Conservation (phyloP, 2,113 vertebrate genomes). For the Sminthopsis crassicaudata region DNA sequence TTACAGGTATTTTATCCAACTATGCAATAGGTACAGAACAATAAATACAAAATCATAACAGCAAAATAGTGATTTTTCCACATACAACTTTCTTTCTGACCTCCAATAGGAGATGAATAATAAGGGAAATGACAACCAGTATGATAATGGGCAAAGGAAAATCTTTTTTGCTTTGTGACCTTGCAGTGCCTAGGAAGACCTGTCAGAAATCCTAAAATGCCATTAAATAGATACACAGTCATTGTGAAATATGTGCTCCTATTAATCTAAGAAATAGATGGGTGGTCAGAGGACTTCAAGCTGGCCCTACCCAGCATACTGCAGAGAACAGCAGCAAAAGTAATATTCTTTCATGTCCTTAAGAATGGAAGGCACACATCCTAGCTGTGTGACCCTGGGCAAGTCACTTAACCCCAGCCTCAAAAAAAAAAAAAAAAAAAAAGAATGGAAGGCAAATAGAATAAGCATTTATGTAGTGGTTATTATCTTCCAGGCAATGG, state of each 20-base stretch:
- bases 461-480: background rate
- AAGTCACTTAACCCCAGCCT: no score
- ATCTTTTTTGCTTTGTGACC: background rate
- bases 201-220: background rate
- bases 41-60: background rate
- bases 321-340: background rate
- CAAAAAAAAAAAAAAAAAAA: no score
- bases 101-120: background rate
- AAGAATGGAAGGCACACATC: background rate
- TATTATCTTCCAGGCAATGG: background rate
- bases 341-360: background rate
- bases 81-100: background rate
- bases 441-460: background rate
- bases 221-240: background rate
- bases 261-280: background rate
- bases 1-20: background rate
- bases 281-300: background rate
- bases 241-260: background rate
- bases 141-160: background rate
- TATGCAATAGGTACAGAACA: background rate
- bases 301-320: background rate
- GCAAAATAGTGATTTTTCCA: background rate
- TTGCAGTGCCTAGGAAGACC: background rate
- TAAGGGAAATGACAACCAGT: background rate
- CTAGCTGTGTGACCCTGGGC: no score